A percentile compares a stretch with the other conserved stretches of the same genome.
These are phyloP conservation scores for Pachyuromys duprasi DNA, from an alignment of 2,797 vertebrate species.

Conservation along the genomic window DNA sequence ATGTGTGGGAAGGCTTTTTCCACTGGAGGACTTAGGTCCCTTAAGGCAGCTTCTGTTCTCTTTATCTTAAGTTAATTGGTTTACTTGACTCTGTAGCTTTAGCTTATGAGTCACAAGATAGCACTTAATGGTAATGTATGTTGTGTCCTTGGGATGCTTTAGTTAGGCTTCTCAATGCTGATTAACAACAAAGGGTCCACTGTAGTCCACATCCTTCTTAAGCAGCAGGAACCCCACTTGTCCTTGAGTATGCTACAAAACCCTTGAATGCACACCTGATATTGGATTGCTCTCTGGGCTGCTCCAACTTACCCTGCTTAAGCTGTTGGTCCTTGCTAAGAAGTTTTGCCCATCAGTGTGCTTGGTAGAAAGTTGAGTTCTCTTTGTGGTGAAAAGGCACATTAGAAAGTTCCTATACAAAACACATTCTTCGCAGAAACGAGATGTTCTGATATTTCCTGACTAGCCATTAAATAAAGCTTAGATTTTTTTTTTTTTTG, in stretches of 20 bases:
- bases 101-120: slow-evolving; percentile 3
- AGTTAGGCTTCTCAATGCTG: not conserved
- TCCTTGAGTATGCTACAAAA: not conserved
- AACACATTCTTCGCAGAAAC: not conserved
- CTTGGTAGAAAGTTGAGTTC: not conserved
- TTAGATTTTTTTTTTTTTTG: not conserved
- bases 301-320: not conserved
- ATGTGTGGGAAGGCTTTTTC: not conserved
- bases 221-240: not conserved
- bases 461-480: not conserved
- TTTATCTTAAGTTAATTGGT: slow-evolving; percentile 4
- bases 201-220: not conserved
- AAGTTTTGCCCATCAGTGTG: not conserved
- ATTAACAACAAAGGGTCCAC: not conserved
- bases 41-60: not conserved
- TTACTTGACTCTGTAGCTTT: slow-evolving; percentile 10
- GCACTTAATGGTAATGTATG: not conserved
- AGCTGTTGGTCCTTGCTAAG: not conserved
- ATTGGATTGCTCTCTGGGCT: not conserved
- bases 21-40: not conserved
- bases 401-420: not conserved
- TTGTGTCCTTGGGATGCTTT: not conserved
- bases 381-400: not conserved
- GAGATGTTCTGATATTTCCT: not conserved
- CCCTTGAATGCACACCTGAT: not conserved